Evolutionary conservation across 2,888 invertebrate genomes (phyloP).

Genomic region (Dynastes maya): DNA sequence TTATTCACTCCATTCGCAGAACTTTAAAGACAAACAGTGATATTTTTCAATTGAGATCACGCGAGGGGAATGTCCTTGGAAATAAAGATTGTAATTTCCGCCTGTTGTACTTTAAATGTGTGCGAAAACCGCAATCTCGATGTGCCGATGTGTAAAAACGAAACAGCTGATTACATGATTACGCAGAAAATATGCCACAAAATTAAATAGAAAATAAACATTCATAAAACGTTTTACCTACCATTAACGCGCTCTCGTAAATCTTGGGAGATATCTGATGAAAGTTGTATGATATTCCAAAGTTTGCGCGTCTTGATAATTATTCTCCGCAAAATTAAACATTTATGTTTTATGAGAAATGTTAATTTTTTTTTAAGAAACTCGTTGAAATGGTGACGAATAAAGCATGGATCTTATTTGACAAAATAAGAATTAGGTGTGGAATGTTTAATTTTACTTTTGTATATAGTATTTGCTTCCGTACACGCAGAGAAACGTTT

Average conservation of each 20-base stretch:
- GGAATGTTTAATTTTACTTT: no score
- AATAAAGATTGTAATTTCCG: not conserved
- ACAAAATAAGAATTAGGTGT: no score
- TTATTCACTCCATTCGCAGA: no score
- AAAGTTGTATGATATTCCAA: not conserved
- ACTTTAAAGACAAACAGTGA: not conserved
- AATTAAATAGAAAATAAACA: not conserved
- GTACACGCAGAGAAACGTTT: no score
- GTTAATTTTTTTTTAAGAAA: no score
- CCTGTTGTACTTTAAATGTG: not conserved
- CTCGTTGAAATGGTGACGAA: no score
- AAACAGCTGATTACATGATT: conserved; percentile 3
- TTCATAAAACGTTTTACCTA: not conserved
- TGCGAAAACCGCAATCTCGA: not conserved
- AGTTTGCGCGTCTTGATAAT: no score
- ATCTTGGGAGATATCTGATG: not conserved
- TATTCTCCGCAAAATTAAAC: no score
- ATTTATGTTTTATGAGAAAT: no score
- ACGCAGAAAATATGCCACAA: not conserved
- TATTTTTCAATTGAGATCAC: not conserved
- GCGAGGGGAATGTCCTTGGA: not conserved
- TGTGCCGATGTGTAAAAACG: conserved; percentile 2
- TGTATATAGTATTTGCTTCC: no score
- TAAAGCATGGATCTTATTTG: no score
- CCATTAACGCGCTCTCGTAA: not conserved